phyloP scores from a whole-genome alignment of 2,113 vertebrate genomes.

The Odocoileus virginianus region DNA sequence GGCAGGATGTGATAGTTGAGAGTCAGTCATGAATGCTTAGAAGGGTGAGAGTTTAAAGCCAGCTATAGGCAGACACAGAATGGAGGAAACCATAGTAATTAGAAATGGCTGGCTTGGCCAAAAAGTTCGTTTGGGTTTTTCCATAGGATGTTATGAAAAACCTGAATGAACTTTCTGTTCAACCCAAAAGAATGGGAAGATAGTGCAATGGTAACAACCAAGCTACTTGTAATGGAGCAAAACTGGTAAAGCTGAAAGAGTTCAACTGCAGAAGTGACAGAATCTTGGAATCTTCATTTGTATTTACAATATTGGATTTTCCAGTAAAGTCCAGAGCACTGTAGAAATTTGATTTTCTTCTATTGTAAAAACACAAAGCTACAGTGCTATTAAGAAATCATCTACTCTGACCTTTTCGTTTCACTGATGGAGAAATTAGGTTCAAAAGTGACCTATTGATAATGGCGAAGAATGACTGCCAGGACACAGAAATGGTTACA shows the following conservation, averaged over 20 bases:
- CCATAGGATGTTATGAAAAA: neutral
- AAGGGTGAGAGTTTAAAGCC: neutral
- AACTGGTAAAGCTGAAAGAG: neutral
- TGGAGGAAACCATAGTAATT: neutral
- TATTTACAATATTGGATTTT: neutral
- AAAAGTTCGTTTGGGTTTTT: neutral
- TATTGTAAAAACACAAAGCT: neutral
- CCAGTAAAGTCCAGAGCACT: neutral
- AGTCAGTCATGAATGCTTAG: neutral
- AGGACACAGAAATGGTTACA: neutral
- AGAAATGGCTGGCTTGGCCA: neutral
- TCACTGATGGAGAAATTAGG: neutral
- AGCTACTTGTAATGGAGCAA: neutral
- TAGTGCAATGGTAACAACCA: neutral
- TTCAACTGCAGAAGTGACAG: neutral
- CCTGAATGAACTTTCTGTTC: neutral
- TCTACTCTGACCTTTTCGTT: neutral
- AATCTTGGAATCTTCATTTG: neutral
- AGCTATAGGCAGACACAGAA: neutral
- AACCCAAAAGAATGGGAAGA: neutral
- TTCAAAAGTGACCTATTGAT: constrained; percentile 31
- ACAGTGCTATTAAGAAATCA: constrained; percentile 30
- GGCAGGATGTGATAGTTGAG: neutral
- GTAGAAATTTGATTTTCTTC: neutral
- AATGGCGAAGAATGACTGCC: neutral